phyloP scores from a whole-genome alignment of 2,797 vertebrate species.

The Phaenicophaeus curvirostris region DNA sequence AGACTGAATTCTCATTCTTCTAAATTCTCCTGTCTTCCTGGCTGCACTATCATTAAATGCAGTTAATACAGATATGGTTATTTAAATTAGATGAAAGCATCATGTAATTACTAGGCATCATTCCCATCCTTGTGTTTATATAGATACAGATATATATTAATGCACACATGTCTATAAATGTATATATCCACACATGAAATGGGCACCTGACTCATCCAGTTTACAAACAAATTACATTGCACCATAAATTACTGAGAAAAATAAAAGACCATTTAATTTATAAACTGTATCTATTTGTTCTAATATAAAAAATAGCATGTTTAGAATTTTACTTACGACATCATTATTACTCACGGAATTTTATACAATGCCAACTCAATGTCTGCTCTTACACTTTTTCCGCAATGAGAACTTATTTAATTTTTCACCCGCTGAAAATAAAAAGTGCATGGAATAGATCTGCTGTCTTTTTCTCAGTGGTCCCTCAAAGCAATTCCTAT shows the following conservation, averaged over 20 bases:
- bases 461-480: neutral
- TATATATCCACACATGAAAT: neutral
- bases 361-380: neutral
- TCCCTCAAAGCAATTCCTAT: neutral
- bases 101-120: neutral
- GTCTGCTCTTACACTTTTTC: neutral
- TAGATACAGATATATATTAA: neutral
- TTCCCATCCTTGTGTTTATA: neutral
- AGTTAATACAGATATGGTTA: neutral
- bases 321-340: neutral
- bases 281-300: neutral
- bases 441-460: neutral
- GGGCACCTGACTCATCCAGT: neutral
- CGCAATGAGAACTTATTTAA: neutral
- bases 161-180: neutral
- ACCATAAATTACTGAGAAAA: neutral
- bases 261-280: neutral
- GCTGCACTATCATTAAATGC: neutral
- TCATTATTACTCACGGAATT: neutral
- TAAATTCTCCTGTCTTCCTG: neutral
- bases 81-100: neutral
- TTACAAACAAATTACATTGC: neutral
- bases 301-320: neutral
- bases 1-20: neutral
- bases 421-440: neutral